Evolutionary conservation across 2,797 vertebrate species (phyloP).

Genomic region (Tenualosa thibaudeaui): DNA sequence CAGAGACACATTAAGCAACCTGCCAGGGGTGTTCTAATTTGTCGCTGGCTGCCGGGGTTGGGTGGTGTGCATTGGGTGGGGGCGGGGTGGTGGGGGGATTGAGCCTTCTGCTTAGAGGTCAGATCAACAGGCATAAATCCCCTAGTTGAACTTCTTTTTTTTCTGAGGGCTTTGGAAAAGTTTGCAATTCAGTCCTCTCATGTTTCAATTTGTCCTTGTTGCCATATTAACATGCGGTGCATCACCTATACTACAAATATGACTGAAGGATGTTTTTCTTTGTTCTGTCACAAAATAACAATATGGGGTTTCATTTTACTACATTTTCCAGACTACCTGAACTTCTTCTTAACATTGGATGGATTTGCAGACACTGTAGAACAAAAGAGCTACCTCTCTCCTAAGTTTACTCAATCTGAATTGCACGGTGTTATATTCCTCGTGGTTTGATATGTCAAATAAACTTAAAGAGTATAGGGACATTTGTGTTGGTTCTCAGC

Average conservation of each 20-base stretch:
- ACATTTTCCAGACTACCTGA: not conserved
- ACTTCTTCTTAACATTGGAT: not conserved
- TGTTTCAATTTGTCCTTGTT: not conserved
- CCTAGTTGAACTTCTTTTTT: not conserved
- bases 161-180: not conserved
- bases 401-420: not conserved
- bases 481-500: constrained; percentile 5
- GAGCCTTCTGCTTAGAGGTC: not conserved
- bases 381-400: not conserved
- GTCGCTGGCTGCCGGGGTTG: constrained; percentile 20
- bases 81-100: not conserved
- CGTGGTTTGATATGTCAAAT: too few relatives aligned
- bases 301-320: not conserved
- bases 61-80: not conserved
- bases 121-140: not conserved
- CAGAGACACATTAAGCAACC: not conserved
- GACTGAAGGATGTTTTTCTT: not conserved
- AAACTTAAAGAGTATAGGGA: not conserved
- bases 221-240: not conserved
- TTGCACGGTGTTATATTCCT: not conserved
- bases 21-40: constrained; percentile 36
- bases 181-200: not conserved
- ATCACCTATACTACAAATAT: not conserved
- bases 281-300: not conserved
- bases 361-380: not conserved